A percentile compares a stretch with the other conserved stretches of the same genome.
These are phyloP conservation scores for Python bivittatus DNA, from an alignment of 2,113 vertebrate genomes.

Conservation along the genomic window DNA sequence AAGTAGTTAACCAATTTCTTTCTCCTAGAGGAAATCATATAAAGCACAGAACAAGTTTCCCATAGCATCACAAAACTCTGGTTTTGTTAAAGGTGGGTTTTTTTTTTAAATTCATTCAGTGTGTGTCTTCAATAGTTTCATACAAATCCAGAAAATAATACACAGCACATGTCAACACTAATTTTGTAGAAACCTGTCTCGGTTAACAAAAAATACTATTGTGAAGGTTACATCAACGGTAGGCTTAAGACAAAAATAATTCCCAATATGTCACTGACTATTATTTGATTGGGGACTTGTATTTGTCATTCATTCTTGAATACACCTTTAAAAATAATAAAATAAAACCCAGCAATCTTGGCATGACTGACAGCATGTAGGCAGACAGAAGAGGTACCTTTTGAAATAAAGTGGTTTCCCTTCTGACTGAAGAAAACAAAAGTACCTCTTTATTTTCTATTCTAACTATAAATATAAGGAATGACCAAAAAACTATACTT, in stretches of 20 bases:
- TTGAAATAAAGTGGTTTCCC: neutral
- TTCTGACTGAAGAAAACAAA: neutral
- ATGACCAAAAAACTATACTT: neutral
- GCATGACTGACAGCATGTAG: neutral
- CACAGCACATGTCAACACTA: slow-evolving; percentile 64
- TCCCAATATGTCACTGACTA: neutral
- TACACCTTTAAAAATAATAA: slow-evolving; percentile 24
- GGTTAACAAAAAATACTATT: slow-evolving; percentile 53
- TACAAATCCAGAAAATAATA: slow-evolving; percentile 65
- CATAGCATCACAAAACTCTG: slow-evolving; percentile 62
- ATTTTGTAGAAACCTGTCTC: slow-evolving; percentile 67
- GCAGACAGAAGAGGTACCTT: neutral
- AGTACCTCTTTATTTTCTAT: neutral
- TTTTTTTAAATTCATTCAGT: slow-evolving; percentile 68
- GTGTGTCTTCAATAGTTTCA: slow-evolving; percentile 58
- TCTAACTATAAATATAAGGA: neutral
- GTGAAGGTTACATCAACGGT: slow-evolving; percentile 49
- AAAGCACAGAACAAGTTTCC: slow-evolving; percentile 50
- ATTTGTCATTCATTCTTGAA: slow-evolving; percentile 19
- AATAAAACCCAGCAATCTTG: neutral
- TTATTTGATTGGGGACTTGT: neutral
- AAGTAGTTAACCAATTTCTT: slow-evolving; percentile 57
- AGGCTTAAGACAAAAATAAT: slow-evolving; percentile 12
- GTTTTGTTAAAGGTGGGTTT: slow-evolving; percentile 57
- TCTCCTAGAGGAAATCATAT: slow-evolving; percentile 57